phyloP scores from a whole-genome alignment of 2,888 invertebrate genomes.

The Norana najaformis region DNA sequence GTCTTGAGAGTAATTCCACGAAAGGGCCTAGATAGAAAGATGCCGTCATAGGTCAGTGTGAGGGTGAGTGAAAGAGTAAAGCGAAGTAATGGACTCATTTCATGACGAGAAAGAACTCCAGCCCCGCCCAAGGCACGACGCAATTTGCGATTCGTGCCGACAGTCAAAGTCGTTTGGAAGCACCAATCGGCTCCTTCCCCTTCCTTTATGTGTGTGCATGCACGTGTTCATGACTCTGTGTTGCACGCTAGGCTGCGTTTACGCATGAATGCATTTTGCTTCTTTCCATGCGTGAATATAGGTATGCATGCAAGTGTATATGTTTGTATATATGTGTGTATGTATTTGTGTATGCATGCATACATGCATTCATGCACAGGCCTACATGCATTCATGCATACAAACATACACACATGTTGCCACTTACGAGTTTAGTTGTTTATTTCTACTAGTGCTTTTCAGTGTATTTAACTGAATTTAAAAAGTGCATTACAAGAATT shows the following conservation, averaged over 20 bases:
- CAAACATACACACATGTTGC: too few species aligned
- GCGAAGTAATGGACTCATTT: conserved; percentile 13
- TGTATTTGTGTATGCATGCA: too few species aligned
- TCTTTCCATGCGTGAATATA: too few species aligned
- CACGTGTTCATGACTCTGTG: background rate
- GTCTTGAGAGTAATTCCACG: background rate
- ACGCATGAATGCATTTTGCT: background rate
- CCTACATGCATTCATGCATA: too few species aligned
- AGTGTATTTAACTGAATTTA: too few species aligned
- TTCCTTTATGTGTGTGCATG: background rate
- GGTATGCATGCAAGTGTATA: too few species aligned
- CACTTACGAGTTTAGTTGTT: too few species aligned
- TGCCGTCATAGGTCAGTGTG: background rate
- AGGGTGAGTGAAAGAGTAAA: background rate
- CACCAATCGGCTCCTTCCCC: background rate
- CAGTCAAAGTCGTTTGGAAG: background rate
- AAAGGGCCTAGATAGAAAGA: background rate
- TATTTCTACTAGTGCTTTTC: too few species aligned
- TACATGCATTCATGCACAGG: too few species aligned
- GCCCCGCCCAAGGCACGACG: background rate
- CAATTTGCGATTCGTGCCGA: background rate
- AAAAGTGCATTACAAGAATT: too few species aligned
- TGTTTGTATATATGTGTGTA: too few species aligned
- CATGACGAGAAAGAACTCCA: background rate
- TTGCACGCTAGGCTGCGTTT: background rate